These are phyloP conservation scores for Pavo muticus DNA, from an alignment of 2,113 vertebrate genomes.

Conservation along the genomic window DNA sequence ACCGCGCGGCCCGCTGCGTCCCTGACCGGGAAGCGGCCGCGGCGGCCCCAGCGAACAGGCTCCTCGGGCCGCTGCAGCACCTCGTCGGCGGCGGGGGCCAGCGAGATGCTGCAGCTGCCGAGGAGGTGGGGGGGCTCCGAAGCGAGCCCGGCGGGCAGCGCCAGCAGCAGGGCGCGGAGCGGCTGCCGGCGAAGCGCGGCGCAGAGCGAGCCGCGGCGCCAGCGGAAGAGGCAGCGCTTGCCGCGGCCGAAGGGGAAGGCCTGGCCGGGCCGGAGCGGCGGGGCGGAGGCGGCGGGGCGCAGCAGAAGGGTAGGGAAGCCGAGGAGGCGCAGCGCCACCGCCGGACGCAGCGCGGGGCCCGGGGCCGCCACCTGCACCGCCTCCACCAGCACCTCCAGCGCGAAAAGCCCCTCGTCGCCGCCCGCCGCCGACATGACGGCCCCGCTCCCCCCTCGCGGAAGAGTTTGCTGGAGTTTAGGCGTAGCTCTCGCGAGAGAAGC, in stretches of 20 bases:
- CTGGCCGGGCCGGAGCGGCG: background rate
- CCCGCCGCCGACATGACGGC: background rate
- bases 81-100: constrained; percentile 69
- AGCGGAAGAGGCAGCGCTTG: constrained; percentile 87
- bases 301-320: constrained; percentile 90
- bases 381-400: constrained; percentile 87
- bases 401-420: constrained; percentile 76
- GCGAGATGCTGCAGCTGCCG: constrained; percentile 80
- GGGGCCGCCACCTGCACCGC: constrained; percentile 67
- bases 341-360: constrained; percentile 50
- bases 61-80: constrained; percentile 45
- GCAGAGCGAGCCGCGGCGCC: constrained; percentile 3
- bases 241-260: constrained; percentile 75
- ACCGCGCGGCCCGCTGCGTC: constrained; percentile 74
- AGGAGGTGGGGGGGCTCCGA: constrained; percentile 47
- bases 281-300: constrained; percentile 50
- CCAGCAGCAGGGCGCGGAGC: constrained; percentile 78
- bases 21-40: constrained; percentile 67
- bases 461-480: background rate
- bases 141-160: constrained; percentile 37
- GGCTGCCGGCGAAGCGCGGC: constrained; percentile 62
- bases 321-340: constrained; percentile 83
- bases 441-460: background rate
- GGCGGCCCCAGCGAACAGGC: constrained; percentile 68
- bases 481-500: background rate